Evolutionary conservation across 2,888 invertebrate species (phyloP).

Genomic region (Oligia latruncula): DNA sequence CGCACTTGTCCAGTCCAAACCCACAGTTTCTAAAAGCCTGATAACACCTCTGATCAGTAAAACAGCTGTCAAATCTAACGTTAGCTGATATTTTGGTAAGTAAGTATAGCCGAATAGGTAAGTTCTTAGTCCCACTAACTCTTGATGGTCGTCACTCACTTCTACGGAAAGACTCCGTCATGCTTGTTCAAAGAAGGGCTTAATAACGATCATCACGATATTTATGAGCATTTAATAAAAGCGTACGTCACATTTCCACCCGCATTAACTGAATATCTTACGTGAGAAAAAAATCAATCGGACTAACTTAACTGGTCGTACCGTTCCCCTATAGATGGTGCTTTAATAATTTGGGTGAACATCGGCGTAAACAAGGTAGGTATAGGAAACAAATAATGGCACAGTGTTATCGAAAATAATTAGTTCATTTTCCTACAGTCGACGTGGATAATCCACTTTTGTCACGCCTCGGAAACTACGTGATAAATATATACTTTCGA

Average conservation of each 20-base stretch:
- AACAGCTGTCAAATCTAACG: background rate
- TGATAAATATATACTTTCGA: constrained; percentile 2
- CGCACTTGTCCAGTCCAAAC: background rate
- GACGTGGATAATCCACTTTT: constrained; percentile 32
- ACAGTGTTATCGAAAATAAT: constrained; percentile 18
- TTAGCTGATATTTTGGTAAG: background rate
- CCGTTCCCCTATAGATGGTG: background rate
- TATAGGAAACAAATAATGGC: constrained; percentile 11
- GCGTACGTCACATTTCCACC: constrained; percentile 7
- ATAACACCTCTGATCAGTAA: background rate
- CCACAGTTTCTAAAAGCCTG: background rate
- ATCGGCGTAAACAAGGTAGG: background rate
- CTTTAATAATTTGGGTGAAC: background rate
- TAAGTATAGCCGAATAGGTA: background rate
- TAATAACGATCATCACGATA: constrained; percentile 6
- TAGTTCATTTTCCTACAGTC: constrained; percentile 9
- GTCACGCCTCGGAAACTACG: constrained; percentile 24
- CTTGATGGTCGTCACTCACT: no score
- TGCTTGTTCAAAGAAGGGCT: background rate
- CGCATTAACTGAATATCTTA: constrained; percentile 14
- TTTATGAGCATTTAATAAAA: constrained; percentile 2
- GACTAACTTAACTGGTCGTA: background rate
- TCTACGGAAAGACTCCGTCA: no score
- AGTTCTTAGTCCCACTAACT: background rate
- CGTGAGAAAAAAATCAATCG: background rate